A percentile compares a stretch with the other conserved stretches of the same genome.
phyloP scores from a whole-genome alignment of 2,888 invertebrate species.

The Ormyrus pomaceus region DNA sequence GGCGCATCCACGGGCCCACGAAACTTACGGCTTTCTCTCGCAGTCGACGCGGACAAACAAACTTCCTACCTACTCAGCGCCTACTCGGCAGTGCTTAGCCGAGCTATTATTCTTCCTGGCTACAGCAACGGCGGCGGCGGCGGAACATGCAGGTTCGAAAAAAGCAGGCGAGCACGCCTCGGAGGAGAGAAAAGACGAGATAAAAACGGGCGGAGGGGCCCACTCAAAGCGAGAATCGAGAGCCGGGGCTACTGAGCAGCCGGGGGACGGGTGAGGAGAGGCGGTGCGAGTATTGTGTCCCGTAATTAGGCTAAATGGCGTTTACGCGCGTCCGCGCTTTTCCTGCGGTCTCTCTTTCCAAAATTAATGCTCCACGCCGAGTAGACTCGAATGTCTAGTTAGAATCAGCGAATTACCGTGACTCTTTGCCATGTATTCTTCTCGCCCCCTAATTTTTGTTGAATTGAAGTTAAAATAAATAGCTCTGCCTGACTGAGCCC shows the following conservation, averaged over 20 bases:
- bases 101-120: conserved; percentile 43
- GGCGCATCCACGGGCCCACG: not conserved
- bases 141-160: not conserved
- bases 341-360: not conserved
- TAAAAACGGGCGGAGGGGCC: conserved; percentile 7
- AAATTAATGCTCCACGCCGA: conserved; percentile 7
- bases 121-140: not conserved
- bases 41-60: conserved; percentile 38
- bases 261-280: not conserved
- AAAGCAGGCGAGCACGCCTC: not conserved
- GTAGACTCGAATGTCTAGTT: not conserved
- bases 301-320: conserved; percentile 41
- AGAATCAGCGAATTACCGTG: not conserved
- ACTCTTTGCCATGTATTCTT: not conserved
- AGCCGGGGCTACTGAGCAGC: not conserved
- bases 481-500: too few species aligned
- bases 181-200: conserved; percentile 20
- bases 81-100: conserved; percentile 16
- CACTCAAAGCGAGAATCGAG: not conserved
- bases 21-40: conserved; percentile 9
- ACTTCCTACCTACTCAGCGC: conserved; percentile 54
- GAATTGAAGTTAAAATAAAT: too few species aligned
- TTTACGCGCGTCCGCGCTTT: not conserved
- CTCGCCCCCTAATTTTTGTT: too few species aligned
- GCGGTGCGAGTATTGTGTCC: not conserved